phyloP scores from a whole-genome alignment of 2,797 vertebrate species.

The Podarcis lilfordi region DNA sequence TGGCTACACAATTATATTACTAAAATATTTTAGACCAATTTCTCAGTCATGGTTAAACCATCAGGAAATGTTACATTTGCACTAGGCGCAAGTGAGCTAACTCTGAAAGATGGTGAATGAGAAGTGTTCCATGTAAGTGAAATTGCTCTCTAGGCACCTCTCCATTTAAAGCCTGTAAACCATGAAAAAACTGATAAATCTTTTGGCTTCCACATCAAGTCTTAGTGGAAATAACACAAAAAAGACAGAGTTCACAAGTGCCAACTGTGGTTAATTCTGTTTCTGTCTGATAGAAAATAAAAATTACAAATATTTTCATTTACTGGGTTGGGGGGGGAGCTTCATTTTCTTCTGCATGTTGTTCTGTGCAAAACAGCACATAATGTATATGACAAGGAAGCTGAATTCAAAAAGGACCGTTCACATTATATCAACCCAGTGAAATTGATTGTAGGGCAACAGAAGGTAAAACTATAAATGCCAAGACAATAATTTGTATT shows the following conservation, averaged over 20 bases:
- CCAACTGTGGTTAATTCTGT: not conserved
- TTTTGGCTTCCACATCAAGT: conserved; percentile 12
- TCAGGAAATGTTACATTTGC: no score
- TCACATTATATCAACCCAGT: conserved; percentile 24
- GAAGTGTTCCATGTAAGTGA: not conserved
- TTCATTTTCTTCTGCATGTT: conserved; percentile 21
- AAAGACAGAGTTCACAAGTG: not conserved
- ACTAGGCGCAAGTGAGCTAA: not conserved
- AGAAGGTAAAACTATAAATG: conserved; percentile 26
- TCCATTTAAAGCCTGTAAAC: not conserved
- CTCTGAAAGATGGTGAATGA: not conserved
- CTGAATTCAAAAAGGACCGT: conserved; percentile 16
- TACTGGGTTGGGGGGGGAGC: not conserved
- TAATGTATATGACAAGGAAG: not conserved
- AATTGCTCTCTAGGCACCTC: not conserved
- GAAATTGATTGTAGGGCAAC: conserved; percentile 16
- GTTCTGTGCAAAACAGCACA: conserved; percentile 8
- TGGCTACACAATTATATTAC: no score
- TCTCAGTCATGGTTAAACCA: no score
- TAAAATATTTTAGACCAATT: no score
- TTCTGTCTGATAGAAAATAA: conserved; percentile 26
- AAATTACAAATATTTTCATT: conserved; percentile 9
- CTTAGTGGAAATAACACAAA: not conserved
- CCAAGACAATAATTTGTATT: conserved; percentile 31
- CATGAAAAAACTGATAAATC: no score